These are phyloP conservation scores for Drepanosiphum platanoidis DNA, from an alignment of 2,888 invertebrate genomes.

Conservation along the genomic window DNA sequence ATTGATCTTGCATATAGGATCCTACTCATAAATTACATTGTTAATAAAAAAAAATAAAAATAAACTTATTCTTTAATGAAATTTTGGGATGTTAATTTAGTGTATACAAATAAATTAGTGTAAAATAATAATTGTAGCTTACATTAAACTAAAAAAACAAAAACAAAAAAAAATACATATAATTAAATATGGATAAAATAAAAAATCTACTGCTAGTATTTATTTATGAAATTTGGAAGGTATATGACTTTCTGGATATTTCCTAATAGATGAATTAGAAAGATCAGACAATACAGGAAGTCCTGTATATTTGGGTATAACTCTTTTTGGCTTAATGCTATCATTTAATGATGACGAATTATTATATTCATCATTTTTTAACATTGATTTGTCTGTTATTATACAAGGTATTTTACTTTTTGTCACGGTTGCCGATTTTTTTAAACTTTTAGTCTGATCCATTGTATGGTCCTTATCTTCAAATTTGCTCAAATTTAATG, in stretches of 20 bases:
- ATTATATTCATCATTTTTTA: conserved; percentile 42
- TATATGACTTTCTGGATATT: conserved; percentile 36
- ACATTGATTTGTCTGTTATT: neutral
- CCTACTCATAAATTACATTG: too few species aligned
- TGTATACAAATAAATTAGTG: too few species aligned
- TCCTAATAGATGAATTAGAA: conserved; percentile 44
- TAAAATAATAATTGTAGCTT: too few species aligned
- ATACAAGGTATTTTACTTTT: conserved; percentile 57
- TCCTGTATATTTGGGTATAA: conserved; percentile 35
- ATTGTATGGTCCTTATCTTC: conserved; percentile 14
- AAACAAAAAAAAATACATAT: too few species aligned
- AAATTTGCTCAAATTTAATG: neutral
- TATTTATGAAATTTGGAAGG: conserved; percentile 52
- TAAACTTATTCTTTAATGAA: too few species aligned
- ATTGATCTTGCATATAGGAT: too few species aligned
- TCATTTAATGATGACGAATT: conserved; percentile 26
- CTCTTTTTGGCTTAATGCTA: conserved; percentile 38
- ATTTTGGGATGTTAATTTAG: too few species aligned
- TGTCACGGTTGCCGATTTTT: conserved; percentile 10
- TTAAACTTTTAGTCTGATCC: neutral
- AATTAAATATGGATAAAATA: too few species aligned
- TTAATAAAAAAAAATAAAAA: too few species aligned
- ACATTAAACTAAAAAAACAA: too few species aligned
- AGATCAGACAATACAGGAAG: conserved; percentile 44
- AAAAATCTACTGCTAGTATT: too few species aligned